Evolutionary conservation across 2,797 vertebrate species (phyloP).

Genomic region (Micrastur ruficollis): DNA sequence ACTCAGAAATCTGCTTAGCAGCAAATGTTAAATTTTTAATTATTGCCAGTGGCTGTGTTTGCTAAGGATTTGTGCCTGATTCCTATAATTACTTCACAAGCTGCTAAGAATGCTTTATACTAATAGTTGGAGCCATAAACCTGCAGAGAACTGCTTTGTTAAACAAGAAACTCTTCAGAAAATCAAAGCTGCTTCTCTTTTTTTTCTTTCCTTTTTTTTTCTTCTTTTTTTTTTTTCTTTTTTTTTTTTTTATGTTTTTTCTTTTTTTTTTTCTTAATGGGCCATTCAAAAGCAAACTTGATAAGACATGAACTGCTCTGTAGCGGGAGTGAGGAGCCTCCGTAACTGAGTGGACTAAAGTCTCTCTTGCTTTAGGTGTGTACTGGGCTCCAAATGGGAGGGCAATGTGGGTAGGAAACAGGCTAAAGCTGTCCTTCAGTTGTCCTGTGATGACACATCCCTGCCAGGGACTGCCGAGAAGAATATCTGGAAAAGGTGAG

Average conservation of each 20-base stretch:
- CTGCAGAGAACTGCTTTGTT: not conserved
- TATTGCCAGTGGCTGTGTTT: not conserved
- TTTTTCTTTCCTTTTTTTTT: too few species aligned
- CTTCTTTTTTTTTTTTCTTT: not conserved
- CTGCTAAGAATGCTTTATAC: not conserved
- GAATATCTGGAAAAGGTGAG: not conserved
- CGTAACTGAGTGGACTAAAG: fast-evolving
- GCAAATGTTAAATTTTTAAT: not conserved
- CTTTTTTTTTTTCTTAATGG: not conserved
- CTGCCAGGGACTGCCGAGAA: not conserved
- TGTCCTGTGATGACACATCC: not conserved
- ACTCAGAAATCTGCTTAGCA: not conserved
- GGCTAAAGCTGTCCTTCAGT: not conserved
- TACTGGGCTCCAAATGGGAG: not conserved
- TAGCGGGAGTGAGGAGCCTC: not conserved
- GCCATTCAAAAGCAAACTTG: not conserved
- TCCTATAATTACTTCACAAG: not conserved
- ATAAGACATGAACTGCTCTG: not conserved
- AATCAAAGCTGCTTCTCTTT: not conserved
- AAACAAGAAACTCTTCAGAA: not conserved
- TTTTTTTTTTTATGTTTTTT: not conserved
- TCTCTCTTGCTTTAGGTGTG: not conserved
- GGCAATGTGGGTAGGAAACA: not conserved
- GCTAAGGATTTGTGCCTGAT: not conserved
- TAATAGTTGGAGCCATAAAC: not conserved